Conservation (phyloP, 2,888 invertebrate species). For the Epistrophella euchroma region DNA sequence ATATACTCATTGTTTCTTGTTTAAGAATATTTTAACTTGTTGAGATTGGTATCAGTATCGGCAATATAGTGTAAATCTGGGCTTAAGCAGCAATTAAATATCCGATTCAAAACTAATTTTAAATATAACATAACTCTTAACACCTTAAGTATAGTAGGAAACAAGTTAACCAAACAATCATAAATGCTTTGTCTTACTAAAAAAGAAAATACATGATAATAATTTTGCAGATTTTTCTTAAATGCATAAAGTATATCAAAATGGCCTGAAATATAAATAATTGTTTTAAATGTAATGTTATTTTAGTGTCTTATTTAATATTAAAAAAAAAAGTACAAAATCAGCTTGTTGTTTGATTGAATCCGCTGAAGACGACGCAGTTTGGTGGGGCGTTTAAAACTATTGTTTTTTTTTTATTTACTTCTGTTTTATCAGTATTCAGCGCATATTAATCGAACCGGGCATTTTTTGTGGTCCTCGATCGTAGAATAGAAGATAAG, state of each 20-base stretch:
- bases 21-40: too few relatives aligned
- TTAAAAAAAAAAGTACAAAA: constrained; percentile 54
- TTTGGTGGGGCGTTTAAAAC: constrained; percentile 69
- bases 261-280: constrained; percentile 35
- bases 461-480: constrained; percentile 81
- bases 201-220: constrained; percentile 7
- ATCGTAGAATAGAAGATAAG: constrained; percentile 98
- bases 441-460: constrained; percentile 50
- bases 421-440: constrained; percentile 16
- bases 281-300: constrained; percentile 21
- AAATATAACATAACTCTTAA: constrained; percentile 51
- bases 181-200: constrained; percentile 31
- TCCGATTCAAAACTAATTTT: constrained; percentile 44
- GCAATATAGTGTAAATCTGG: too few relatives aligned
- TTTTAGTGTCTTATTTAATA: constrained; percentile 35
- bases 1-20: too few relatives aligned
- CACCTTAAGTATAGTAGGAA: constrained; percentile 26
- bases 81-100: constrained; percentile 38
- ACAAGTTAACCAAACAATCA: constrained; percentile 28
- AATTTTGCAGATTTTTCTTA: constrained; percentile 5
- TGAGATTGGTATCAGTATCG: too few relatives aligned
- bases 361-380: constrained; percentile 54
- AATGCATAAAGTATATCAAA: constrained; percentile 40
- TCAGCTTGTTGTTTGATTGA: constrained; percentile 47
- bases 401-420: constrained; percentile 28